Base-by-base conservation (phyloP, 2,888 invertebrate species). In the Trisateles emortualis region DNA sequence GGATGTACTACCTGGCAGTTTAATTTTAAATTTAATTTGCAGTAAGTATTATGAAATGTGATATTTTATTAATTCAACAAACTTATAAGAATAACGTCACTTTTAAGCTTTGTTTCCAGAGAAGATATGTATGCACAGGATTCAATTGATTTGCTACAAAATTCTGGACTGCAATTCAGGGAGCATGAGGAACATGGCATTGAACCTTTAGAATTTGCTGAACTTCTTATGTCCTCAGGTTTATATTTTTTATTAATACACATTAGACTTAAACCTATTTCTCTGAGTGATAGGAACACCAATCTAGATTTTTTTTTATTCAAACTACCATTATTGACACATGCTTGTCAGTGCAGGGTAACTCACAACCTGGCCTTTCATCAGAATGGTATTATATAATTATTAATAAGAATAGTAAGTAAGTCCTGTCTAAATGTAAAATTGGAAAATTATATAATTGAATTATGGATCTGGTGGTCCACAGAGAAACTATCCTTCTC, bases 111-210 rank as follows among this genome's bases (percentile, higher is more conserved):
- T 56, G 57, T 61, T 51, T 52, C 84, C 73, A 98, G 98, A 72
- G 98, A 99, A 93, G 99, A 99, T 84, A 99, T 99, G 99, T 99
- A 99, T 90, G 99, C 99, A 38, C 98, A 99, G 90, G 99, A 99
- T 88, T 99, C 99, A 59, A 99, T 99, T 84, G 99, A 99, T 87
- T 94, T 99, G 81, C 94, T 99, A 50, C 97, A 97, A 84, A 98
- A 98, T 88, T 99, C 99, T 49, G 99, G 99, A 39, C 97, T 99
- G 68, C 99, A 99, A 88, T 99, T 99, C 87, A 97, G 98, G 81
- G 98, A 98, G 85, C 99, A 99, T 83, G 99, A 99, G 93, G 98
- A 99, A 85, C 98, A 99, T 85, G 99, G 99, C 19, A 99, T 99
- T 64, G 98, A 99, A 83, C 98, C 98, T 6, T 93, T 97, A 66